Percentiles rank a stretch among this genome's conserved stretches.
Evolutionary conservation across 23 tunicate species (phyloP).

Genomic region (Halocynthia aurantium): DNA sequence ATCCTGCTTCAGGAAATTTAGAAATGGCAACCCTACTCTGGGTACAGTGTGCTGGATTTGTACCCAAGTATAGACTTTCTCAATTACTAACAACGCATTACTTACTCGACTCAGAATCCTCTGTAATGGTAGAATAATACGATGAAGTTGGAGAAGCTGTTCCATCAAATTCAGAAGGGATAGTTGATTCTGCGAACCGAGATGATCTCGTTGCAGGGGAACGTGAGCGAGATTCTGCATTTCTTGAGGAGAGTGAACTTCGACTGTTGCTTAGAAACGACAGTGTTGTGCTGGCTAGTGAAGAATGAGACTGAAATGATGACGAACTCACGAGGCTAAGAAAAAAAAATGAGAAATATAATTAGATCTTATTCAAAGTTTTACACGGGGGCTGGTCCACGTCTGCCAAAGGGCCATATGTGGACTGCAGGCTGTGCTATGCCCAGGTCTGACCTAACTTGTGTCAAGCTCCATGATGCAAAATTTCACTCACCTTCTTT

Average conservation of each 20-base stretch:
- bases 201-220: neutral
- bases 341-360: no score
- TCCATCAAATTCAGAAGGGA: neutral
- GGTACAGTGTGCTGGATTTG: no score
- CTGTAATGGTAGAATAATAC: neutral
- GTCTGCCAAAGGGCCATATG: no score
- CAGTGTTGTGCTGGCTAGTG: constrained; percentile 18
- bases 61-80: no score
- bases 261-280: constrained; percentile 17
- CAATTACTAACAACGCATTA: neutral
- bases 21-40: no score
- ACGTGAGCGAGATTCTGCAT: constrained; percentile 7
- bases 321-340: constrained; percentile 1
- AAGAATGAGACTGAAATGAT: constrained; percentile 15
- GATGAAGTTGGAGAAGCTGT: neutral
- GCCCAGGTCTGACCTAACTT: no score
- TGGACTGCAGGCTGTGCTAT: no score
- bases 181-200: neutral
- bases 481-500: no score
- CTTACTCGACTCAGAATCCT: constrained; percentile 4
- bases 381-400: no score
- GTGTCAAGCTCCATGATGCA: no score
- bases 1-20: no score
- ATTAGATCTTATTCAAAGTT: no score
- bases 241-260: constrained; percentile 6